Percentiles rank a stretch among this genome's conserved stretches.
Evolutionary conservation across 1,140 invertebrate species (phyloP).

Genomic region (Chironomus striatipennis): DNA sequence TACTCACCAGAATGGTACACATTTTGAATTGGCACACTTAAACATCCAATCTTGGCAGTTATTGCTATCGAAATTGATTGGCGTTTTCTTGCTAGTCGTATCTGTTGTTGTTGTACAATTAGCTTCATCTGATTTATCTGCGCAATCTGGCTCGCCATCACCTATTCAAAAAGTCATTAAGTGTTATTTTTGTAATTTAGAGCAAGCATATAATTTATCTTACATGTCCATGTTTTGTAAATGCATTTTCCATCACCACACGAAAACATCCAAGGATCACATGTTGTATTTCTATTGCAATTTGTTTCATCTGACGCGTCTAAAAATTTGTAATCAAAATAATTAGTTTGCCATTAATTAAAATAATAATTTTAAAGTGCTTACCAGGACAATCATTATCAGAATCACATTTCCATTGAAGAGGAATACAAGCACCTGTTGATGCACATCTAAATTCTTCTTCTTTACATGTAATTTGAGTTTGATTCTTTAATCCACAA

Average conservation of each 20-base stretch:
- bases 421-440: constrained; percentile 25
- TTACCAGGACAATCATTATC: constrained; percentile 40
- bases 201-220: constrained; percentile 41
- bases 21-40: constrained; percentile 60
- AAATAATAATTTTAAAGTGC: constrained; percentile 37
- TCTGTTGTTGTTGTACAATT: constrained; percentile 51
- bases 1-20: constrained; percentile 79
- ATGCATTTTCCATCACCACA: constrained; percentile 60
- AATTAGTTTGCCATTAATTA: constrained; percentile 27
- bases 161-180: constrained; percentile 1
- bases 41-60: constrained; percentile 69
- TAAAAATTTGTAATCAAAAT: constrained; percentile 43
- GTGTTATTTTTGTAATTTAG: not conserved
- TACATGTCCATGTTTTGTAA: constrained; percentile 56
- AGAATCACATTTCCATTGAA: constrained; percentile 26
- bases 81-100: constrained; percentile 34
- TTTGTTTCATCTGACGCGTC: constrained; percentile 50
- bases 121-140: constrained; percentile 62
- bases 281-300: constrained; percentile 42
- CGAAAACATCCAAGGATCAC: constrained; percentile 47
- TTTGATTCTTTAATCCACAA: constrained; percentile 32
- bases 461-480: constrained; percentile 27
- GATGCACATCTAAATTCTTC: constrained; percentile 44
- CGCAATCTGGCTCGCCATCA: constrained; percentile 63
- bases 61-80: constrained; percentile 31